Conservation (phyloP, 2,888 invertebrate species). For the Eudasyphora cyanicolor region DNA sequence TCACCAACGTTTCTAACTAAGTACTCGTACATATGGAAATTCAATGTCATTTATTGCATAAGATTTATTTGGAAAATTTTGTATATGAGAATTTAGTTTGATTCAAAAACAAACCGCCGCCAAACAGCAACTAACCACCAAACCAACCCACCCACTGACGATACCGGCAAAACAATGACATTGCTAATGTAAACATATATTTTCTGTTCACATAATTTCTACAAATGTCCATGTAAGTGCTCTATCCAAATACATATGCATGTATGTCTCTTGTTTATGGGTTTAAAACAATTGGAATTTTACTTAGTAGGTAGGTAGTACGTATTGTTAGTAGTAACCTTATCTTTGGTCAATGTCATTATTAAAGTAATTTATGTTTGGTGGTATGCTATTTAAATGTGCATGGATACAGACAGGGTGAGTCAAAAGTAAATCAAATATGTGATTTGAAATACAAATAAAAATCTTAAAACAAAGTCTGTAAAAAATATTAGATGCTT, state of each 20-base stretch:
- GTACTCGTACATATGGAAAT: neutral
- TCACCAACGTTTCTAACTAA: neutral
- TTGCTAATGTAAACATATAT: constrained; percentile 45
- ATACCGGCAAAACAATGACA: constrained; percentile 54
- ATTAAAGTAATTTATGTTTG: neutral
- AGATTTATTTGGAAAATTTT: constrained; percentile 3
- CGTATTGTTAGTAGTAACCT: neutral
- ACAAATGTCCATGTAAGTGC: constrained; percentile 9
- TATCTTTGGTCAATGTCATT: constrained; percentile 42
- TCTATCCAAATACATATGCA: too few relatives aligned
- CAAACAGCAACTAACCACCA: neutral
- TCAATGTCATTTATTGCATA: neutral
- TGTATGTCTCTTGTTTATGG: neutral
- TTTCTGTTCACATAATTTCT: constrained; percentile 43
- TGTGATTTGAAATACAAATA: too few relatives aligned
- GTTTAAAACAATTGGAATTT: neutral
- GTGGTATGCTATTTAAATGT: neutral
- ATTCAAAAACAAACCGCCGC: neutral
- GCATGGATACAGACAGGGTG: neutral
- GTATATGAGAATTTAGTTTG: neutral
- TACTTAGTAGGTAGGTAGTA: neutral
- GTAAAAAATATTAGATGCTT: too few relatives aligned
- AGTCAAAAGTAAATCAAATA: too few relatives aligned
- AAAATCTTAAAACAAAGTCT: too few relatives aligned
- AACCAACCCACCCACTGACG: neutral